phyloP scores from a whole-genome alignment of 2,888 invertebrate genomes.

The Pantelozetes paolii region DNA sequence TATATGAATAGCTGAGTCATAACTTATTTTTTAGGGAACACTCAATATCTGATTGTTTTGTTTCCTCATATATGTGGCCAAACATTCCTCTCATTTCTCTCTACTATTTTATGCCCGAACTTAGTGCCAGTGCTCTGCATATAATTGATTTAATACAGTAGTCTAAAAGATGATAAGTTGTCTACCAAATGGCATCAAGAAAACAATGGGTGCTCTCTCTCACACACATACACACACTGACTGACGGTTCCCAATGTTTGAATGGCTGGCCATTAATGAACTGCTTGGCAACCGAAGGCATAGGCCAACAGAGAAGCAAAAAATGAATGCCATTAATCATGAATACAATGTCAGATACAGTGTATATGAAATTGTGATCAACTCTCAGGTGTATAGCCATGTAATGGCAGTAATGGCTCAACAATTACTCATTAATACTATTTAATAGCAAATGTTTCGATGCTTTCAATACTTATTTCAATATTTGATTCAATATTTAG shows the following conservation, averaged over 20 bases:
- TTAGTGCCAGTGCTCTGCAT: background rate
- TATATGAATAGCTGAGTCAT: slow-evolving; percentile 16
- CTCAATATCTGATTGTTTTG: slow-evolving; percentile 30
- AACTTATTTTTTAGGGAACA: background rate
- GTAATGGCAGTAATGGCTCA: slow-evolving; percentile 19
- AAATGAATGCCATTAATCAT: slow-evolving; percentile 22
- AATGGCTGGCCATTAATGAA: slow-evolving; percentile 10
- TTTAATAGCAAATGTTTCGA: background rate
- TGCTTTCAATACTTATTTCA: too few relatives aligned
- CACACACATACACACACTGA: background rate
- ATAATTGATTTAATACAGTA: slow-evolving; percentile 35
- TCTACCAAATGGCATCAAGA: slow-evolving; percentile 24
- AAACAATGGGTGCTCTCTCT: slow-evolving; percentile 28
- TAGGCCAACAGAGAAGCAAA: background rate
- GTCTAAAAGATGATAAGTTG: slow-evolving; percentile 8
- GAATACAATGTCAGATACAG: slow-evolving; percentile 4
- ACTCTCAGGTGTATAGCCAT: slow-evolving; percentile 31
- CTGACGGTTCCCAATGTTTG: background rate
- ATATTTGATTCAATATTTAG: too few relatives aligned
- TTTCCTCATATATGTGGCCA: background rate
- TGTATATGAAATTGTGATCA: slow-evolving; percentile 20
- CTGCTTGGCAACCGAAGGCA: slow-evolving; percentile 19
- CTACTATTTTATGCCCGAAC: background rate
- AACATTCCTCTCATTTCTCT: background rate
- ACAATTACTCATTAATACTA: slow-evolving; percentile 6